phyloP scores from a whole-genome alignment of 2,797 vertebrate genomes.

The Urosaurus nigricauda region DNA sequence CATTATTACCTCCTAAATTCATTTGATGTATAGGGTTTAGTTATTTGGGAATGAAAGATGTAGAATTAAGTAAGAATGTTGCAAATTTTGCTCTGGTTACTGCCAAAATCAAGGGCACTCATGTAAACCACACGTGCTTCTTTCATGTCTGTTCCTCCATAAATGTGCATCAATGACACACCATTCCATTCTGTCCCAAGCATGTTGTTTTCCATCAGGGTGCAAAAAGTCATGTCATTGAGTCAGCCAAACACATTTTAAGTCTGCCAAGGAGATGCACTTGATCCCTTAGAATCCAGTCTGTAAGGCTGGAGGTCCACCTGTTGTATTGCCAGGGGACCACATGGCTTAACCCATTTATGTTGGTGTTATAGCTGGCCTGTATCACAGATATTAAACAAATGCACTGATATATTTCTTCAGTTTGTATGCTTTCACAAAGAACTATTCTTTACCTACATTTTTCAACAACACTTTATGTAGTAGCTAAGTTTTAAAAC shows the following conservation, averaged over 20 bases:
- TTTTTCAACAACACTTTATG: background rate
- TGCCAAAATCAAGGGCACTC: background rate
- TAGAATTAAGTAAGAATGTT: background rate
- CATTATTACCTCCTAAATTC: too few relatives aligned
- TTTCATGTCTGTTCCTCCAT: background rate
- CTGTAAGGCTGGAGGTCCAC: constrained; percentile 17
- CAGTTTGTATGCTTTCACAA: background rate
- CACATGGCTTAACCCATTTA: background rate
- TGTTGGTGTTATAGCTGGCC: background rate
- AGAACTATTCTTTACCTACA: background rate
- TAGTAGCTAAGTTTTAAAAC: background rate
- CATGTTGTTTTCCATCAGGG: constrained; percentile 14
- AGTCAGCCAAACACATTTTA: constrained; percentile 15
- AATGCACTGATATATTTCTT: background rate
- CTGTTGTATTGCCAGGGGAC: background rate
- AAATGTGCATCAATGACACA: background rate
- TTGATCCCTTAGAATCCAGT: constrained; percentile 22
- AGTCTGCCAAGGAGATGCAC: constrained; percentile 22
- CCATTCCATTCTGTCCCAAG: constrained; percentile 22
- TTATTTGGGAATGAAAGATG: background rate
- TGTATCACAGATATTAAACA: background rate
- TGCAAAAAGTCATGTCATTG: constrained; percentile 16
- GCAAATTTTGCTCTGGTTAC: background rate
- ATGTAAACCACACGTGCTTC: background rate
- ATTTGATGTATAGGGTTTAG: too few relatives aligned